Evolutionary conservation across 2,797 vertebrate genomes (phyloP).

Genomic region (Leptodactylus fallax): DNA sequence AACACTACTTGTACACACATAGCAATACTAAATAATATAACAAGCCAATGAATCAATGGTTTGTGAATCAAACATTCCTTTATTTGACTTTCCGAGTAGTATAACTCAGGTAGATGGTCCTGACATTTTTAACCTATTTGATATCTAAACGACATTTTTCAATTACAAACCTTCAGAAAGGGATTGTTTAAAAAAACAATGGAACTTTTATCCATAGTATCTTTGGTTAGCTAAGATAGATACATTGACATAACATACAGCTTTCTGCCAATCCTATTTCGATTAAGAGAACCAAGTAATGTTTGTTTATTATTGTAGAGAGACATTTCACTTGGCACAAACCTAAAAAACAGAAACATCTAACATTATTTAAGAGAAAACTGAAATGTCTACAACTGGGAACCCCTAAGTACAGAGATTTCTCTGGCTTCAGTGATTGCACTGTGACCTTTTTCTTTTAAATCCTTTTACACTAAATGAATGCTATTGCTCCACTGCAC

Average conservation of each 20-base stretch:
- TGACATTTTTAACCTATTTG: slow-evolving; percentile 24
- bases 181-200: neutral
- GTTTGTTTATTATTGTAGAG: neutral
- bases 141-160: slow-evolving; percentile 3
- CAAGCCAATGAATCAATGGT: slow-evolving; percentile 45
- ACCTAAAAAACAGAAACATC: neutral
- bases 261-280: neutral
- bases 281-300: neutral
- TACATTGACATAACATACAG: neutral
- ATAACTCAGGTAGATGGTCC: slow-evolving; percentile 1
- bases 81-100: neutral
- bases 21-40: neutral
- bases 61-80: neutral
- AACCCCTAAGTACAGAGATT: slow-evolving; percentile 14
- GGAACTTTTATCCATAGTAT: neutral
- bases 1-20: slow-evolving; percentile 1
- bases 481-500: neutral
- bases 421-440: slow-evolving; percentile 3
- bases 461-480: neutral
- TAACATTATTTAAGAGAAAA: slow-evolving; percentile 10
- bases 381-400: neutral
- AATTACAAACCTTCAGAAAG: neutral
- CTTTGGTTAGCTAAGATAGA: neutral
- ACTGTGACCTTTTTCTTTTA: slow-evolving; percentile 36
- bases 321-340: neutral